A percentile compares a stretch with the other conserved stretches of the same genome.
Evolutionary conservation across 2,113 vertebrate genomes (phyloP).

Genomic region (Amphiprion ocellaris): DNA sequence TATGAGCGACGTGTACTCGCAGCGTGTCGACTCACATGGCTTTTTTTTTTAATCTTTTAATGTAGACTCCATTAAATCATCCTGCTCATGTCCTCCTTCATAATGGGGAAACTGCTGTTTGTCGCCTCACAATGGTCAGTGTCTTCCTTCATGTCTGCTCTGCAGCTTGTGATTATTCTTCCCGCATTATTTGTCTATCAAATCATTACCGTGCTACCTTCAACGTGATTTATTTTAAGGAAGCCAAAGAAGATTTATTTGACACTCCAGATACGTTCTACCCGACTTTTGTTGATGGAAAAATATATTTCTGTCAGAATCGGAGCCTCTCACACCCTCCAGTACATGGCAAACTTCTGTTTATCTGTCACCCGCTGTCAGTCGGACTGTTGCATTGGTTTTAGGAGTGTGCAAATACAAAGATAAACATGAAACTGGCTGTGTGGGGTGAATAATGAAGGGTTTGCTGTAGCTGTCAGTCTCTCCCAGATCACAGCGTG

Average conservation of each 20-base stretch:
- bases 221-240: conserved; percentile 13
- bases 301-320: conserved; percentile 45
- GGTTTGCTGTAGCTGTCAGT: conserved; percentile 64
- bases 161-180: neutral
- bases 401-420: conserved; percentile 41
- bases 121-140: neutral
- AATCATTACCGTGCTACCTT: neutral
- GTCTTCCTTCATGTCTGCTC: neutral
- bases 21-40: neutral
- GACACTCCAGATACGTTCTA: neutral
- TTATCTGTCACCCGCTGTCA: conserved; percentile 59
- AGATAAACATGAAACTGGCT: conserved; percentile 52
- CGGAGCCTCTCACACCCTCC: conserved; percentile 9
- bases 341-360: conserved; percentile 15
- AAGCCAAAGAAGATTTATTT: conserved; percentile 17
- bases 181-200: neutral
- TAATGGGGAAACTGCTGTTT: neutral
- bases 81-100: neutral
- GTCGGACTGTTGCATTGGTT: conserved; percentile 5
- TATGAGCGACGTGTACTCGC: neutral
- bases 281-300: conserved; percentile 8
- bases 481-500: conserved; percentile 49
- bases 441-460: conserved; percentile 53
- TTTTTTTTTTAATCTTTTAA: conserved; percentile 17
- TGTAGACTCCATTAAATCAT: conserved; percentile 9